Evolutionary conservation across 1,140 invertebrate genomes (phyloP).

Genomic region (Heliconius nattereri): DNA sequence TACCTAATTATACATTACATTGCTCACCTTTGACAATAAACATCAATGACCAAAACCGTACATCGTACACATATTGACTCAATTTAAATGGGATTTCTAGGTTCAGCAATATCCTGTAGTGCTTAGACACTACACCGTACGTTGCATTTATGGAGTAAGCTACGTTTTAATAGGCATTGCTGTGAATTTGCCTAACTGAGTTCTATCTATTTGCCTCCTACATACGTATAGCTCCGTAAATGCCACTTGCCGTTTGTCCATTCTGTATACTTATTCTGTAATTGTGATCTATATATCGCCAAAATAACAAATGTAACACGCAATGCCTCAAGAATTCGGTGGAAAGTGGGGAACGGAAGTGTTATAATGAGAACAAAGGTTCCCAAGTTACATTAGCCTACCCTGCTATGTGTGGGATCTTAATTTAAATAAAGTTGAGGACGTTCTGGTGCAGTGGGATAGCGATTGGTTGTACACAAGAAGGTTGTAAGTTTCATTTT

Average conservation of each 20-base stretch:
- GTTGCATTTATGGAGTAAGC: conserved; percentile 9
- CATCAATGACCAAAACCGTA: background rate
- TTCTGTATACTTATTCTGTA: conserved; percentile 37
- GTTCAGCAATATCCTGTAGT: conserved; percentile 8
- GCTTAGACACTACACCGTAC: background rate
- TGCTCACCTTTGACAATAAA: background rate
- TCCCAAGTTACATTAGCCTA: no score
- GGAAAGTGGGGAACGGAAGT: no score
- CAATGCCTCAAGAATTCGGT: no score
- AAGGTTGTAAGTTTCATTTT: no score
- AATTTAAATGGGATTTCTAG: conserved; percentile 6
- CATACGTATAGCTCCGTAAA: conserved; percentile 32
- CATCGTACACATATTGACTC: background rate
- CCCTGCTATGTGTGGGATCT: no score
- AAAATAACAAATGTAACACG: no score
- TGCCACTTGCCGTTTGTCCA: conserved; percentile 48
- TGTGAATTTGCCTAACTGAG: conserved; percentile 25
- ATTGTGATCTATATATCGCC: background rate
- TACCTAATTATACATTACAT: background rate
- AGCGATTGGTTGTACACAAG: no score
- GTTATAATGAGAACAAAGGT: no score
- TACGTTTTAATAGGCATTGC: conserved; percentile 11
- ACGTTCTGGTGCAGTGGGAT: no score
- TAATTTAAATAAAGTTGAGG: no score
- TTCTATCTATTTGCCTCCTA: conserved; percentile 13